Conservation (phyloP, 2,113 vertebrate species). For the Pitta sordida region DNA sequence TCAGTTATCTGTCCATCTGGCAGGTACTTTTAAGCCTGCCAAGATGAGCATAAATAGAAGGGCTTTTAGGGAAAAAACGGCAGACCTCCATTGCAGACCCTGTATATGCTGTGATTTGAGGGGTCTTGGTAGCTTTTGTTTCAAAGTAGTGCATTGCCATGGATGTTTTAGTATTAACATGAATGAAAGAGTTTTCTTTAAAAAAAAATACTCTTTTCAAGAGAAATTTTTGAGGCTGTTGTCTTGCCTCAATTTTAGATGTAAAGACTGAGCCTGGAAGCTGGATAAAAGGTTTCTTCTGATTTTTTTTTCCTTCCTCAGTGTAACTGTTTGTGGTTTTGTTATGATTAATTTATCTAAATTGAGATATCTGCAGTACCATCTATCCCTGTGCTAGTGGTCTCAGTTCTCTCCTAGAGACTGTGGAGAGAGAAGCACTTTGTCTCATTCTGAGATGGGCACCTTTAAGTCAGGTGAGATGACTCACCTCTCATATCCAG, state of each 20-base stretch:
- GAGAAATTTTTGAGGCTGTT: neutral
- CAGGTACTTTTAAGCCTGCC: slow-evolving; percentile 31
- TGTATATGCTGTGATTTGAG: neutral
- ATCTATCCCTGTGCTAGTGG: neutral
- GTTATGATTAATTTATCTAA: neutral
- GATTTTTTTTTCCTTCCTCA: neutral
- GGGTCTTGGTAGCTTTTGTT: neutral
- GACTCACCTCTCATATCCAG: neutral
- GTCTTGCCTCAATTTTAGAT: neutral
- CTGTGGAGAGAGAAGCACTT: neutral
- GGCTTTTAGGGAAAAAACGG: neutral
- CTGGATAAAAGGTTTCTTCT: neutral
- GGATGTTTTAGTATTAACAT: neutral
- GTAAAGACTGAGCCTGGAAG: neutral
- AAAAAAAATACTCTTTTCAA: neutral
- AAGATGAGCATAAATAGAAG: slow-evolving; percentile 10
- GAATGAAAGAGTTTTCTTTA: neutral
- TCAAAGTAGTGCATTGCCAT: neutral
- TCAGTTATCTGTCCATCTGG: slow-evolving; percentile 51
- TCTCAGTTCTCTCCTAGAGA: neutral
- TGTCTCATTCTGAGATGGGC: neutral
- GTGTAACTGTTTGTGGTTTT: neutral
- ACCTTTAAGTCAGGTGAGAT: neutral
- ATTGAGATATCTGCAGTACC: neutral
- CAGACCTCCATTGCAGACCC: neutral